Evolutionary conservation across 2,888 invertebrate genomes (phyloP).

Genomic region (Athalia cordata): DNA sequence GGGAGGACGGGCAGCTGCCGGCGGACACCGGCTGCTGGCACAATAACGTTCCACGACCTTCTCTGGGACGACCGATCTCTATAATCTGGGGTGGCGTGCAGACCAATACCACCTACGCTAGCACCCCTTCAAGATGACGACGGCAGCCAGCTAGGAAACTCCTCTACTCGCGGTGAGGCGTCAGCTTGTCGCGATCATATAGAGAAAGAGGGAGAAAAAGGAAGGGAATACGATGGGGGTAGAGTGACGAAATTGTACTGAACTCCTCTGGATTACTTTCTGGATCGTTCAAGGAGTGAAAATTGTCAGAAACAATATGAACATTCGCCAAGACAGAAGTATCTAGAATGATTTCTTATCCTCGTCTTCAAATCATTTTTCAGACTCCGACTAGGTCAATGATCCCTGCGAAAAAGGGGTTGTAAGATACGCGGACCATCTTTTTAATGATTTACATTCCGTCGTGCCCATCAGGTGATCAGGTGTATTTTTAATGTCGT

Average conservation of each 20-base stretch:
- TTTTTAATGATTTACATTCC: too few species aligned
- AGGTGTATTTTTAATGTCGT: neutral
- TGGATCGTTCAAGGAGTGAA: too few species aligned
- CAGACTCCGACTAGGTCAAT: too few species aligned
- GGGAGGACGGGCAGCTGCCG: slow-evolving; percentile 64
- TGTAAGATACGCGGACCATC: too few species aligned
- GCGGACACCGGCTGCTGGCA: slow-evolving; percentile 67
- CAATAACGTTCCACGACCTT: slow-evolving; percentile 62
- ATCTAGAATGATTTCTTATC: too few species aligned
- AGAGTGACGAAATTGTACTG: too few species aligned
- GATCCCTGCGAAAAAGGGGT: too few species aligned
- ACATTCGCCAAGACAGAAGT: too few species aligned
- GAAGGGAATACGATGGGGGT: slow-evolving; percentile 13
- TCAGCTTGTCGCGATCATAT: slow-evolving; percentile 57
- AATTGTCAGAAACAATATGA: too few species aligned
- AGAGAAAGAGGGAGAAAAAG: slow-evolving; percentile 8
- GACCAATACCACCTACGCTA: slow-evolving; percentile 1
- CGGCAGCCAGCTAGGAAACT: slow-evolving; percentile 23
- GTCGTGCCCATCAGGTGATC: too few species aligned
- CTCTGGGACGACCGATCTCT: slow-evolving; percentile 38
- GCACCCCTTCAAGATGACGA: slow-evolving; percentile 48
- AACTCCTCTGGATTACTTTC: too few species aligned
- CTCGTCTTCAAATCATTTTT: too few species aligned
- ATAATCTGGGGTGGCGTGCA: slow-evolving; percentile 45
- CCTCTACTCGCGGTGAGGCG: slow-evolving; percentile 49